Evolutionary conservation across 1,140 invertebrate species (phyloP), one percentile per base, ranked within the genome.

Genomic region (Varroa destructor): DNA sequence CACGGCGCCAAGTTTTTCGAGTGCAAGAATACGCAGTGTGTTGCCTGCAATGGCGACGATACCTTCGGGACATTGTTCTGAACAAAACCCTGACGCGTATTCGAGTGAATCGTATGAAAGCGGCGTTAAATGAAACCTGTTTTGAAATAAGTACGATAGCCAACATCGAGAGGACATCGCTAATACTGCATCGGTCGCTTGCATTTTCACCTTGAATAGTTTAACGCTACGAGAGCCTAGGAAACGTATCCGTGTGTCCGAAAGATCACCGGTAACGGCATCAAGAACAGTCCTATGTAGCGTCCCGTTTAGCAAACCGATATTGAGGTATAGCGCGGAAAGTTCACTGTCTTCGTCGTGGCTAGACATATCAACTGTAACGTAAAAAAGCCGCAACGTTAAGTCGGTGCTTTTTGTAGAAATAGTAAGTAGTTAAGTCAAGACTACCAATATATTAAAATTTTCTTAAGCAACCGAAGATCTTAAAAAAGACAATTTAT

Each of bases 31-130:
- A 74, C 84, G 85, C 43, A 99, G 82, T 0, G 95, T 99, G 77
- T 99, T 99, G 0, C 91, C 91, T 0, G 94, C 96, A 80, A 99
- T 99, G 0, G 97, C 96, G 6, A 99, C 97, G 75, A 99, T 96
- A 75, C 95, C 97, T 81, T 99, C 97, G 0, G 93, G 92, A 84
- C 96, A 99, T 80, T 99, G 96, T 81, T 99, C 95, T 73, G 93
- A 97, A 72, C 92, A 92, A 79, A 98, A 99, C 10, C 94, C 93
- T 0, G 93, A 94, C 0, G 97, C 96, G 82, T 95, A 97, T 78
- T 99, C 97, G 37, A 99, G 80, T 61, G 89, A 89, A 81, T 97
- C 93, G 78, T 97, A 98, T 0, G 93, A 97, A 0, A 98, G 79
- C 0, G 95, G 94, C 0, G 94, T 97, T 6, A 98, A 81, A 81